Evolutionary conservation across 1,140 invertebrate genomes (phyloP), one percentile per base, ranked within the genome.

Genomic region (Eulimnadia texana): DNA sequence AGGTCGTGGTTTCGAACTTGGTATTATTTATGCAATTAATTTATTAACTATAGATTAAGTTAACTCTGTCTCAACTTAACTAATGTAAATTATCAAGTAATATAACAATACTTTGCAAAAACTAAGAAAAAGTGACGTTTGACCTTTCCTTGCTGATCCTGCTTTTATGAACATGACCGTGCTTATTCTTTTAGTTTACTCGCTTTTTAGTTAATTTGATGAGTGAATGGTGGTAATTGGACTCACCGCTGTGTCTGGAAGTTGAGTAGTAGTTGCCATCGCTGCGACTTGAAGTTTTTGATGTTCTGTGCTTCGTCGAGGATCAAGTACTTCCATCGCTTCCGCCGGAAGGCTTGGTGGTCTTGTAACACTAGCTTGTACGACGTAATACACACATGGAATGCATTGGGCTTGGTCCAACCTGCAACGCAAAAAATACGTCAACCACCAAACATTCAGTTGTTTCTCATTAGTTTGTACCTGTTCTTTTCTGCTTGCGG

Each of bases 271-370:
- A 95, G 80, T 74, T 99, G 96, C 97, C 97, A 99, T 54, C 97
- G 77, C 72, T 99, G 96, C 13, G 93, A 97, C 75, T 99, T 98
- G 71, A 98, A 99, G 76, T 99, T 99, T 77, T 99, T 99, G 60
- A 99, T 99, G 72, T 99, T 98, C 71, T 99, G 97, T 22, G 97
- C 97, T 77, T 99, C 97, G 73, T 99, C 97, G 33, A 99, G 78
- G 68, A 99, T 98, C 9, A 99, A 80, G 76, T 99, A 99, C 70
- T 95, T 94, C 97, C 97, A 99, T 66, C 93, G 90, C 77, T 98
- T 98, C 65, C 95, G 79, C 54, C 96, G 81, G 76, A 99, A 99
- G 72, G 90, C 90, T 74, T 93, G 87, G 77, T 98, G 93, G 78
- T 99, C 97, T 74, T 99, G 95, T 66, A 98, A 94, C 27, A 98